Evolutionary conservation across 2,797 vertebrate species (phyloP).

Genomic region (Sebastes steindachneri): DNA sequence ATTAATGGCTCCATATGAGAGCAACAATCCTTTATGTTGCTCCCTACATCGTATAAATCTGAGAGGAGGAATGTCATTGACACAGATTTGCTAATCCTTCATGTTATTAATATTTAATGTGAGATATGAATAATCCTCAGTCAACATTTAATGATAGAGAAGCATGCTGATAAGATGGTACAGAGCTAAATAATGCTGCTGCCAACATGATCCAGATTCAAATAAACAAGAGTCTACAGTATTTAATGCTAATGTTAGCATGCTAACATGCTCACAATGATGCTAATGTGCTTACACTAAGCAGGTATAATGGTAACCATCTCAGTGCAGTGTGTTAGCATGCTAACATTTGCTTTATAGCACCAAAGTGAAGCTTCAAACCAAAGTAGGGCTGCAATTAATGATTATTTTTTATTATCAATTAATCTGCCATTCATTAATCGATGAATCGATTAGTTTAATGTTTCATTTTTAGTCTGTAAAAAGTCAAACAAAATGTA

Average conservation of each 20-base stretch:
- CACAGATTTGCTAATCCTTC: constrained; percentile 39
- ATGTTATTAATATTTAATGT: constrained; percentile 58
- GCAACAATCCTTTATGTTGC: neutral
- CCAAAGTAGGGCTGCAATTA: neutral
- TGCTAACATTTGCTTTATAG: neutral
- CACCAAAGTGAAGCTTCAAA: neutral
- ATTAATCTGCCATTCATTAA: neutral
- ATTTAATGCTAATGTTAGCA: neutral
- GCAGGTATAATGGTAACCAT: neutral
- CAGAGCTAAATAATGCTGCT: neutral
- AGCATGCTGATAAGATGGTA: neutral
- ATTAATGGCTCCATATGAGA: neutral
- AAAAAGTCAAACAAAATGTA: too few species aligned
- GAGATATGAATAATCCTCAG: constrained; percentile 47
- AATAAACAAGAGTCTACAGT: neutral
- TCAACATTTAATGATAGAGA: constrained; percentile 25
- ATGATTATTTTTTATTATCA: neutral
- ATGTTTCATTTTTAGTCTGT: neutral
- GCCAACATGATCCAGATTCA: neutral
- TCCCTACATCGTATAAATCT: neutral
- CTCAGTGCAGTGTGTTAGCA: neutral
- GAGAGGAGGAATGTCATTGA: constrained; percentile 15
- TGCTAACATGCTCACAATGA: neutral
- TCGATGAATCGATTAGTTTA: neutral
- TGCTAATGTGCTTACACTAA: neutral